Base-by-base conservation (phyloP, 2,888 invertebrate genomes). In the Drosophila phalerata region DNA sequence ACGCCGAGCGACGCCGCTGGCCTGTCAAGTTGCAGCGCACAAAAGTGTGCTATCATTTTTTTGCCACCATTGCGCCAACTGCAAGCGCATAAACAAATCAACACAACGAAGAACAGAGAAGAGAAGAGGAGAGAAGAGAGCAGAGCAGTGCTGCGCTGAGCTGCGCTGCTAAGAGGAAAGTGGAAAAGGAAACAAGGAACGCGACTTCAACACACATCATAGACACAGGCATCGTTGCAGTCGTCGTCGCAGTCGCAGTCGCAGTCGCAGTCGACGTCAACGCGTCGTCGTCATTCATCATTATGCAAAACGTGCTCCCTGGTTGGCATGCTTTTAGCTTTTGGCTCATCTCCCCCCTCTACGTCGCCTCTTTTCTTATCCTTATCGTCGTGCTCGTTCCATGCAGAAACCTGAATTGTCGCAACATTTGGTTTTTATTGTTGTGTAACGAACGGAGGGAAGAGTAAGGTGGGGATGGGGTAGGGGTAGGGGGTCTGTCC, bases 381-480 rank as follows among this genome's bases (percentile, higher is more conserved):
- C 32, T 56, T 55, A 55, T 72, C 57, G 61, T 62, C 28, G 32
- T 64, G 62, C 52, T 43, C 47, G 53, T 45, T 60, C 57, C 63
- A 55, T 70, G 64, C 64, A 66, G 63, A 51, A 80, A 84, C 84
- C 87, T 82, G 76, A 80, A 87, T 82, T 80, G 87, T 80, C 80
- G 81, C 84, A 88, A 88, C 88, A 86, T 86, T 86, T 76, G 85
- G 76, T 75, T 84, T 85, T 88, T 84, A 88, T 86, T 86, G 88
- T 86, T 81, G 69, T 64, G 66, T 13, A 43, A 34, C 19, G 40
- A 15, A 11, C 22, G 48, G n/a, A 6, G 6, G 17, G 15, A 15
- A 13, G 49, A 45, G 4, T 8, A 13, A 11, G 9, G 34, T 8
- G 19, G 10, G 1, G 9, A 4, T 28, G 42, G 13, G 19, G 30